These are phyloP conservation scores for Dolichopus griseipennis DNA, from an alignment of 2,888 invertebrate species.

Conservation along the genomic window DNA sequence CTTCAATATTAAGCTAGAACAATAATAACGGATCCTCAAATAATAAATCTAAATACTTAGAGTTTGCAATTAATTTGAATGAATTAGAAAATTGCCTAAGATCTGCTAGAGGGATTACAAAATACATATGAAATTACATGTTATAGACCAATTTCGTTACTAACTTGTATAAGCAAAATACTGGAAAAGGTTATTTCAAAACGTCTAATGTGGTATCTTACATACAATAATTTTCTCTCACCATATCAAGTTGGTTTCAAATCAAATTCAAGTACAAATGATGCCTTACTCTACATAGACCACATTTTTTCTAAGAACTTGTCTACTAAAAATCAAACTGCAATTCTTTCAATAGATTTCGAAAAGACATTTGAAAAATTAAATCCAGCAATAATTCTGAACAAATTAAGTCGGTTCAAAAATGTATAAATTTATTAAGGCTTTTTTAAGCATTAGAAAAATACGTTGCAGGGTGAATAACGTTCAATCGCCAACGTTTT, in stretches of 20 bases:
- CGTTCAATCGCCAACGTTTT: neutral
- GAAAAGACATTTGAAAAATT: constrained; percentile 9
- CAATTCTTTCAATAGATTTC: constrained; percentile 10
- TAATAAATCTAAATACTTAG: neutral
- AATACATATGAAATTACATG: neutral
- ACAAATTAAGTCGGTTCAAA: constrained; percentile 8
- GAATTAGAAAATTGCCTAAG: neutral
- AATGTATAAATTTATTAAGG: neutral
- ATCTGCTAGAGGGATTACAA: neutral
- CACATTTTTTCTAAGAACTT: neutral
- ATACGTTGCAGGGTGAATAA: constrained; percentile 8
- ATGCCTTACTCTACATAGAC: neutral
- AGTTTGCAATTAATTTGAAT: neutral
- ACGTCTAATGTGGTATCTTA: constrained; percentile 10
- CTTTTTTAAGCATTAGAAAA: neutral
- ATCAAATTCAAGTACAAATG: neutral
- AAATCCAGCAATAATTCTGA: neutral
- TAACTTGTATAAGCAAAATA: constrained; percentile 15
- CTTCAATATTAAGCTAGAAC: neutral
- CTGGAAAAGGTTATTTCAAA: constrained; percentile 15
- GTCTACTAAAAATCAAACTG: neutral
- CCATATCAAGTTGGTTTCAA: neutral
- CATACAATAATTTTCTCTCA: neutral
- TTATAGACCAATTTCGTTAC: constrained; percentile 12
- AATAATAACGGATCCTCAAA: neutral